Percentiles rank a stretch among this genome's conserved stretches.
Conservation (phyloP, 2,113 vertebrate genomes). For the Clarias gariepinus region DNA sequence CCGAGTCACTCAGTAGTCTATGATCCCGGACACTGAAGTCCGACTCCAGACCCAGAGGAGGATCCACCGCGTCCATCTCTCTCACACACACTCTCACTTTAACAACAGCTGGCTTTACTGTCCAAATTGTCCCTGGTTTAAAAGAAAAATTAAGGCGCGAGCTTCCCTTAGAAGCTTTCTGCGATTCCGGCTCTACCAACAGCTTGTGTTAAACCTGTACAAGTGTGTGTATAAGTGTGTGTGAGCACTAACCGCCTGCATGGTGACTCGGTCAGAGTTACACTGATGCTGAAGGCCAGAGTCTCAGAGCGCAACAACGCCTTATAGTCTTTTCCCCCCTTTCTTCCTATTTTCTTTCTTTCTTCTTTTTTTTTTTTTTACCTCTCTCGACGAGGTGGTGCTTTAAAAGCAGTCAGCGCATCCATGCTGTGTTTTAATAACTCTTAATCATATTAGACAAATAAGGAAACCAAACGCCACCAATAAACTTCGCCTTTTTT, state of each 20-base stretch:
- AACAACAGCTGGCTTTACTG: neutral
- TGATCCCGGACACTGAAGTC: slow-evolving; percentile 54
- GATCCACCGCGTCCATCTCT: slow-evolving; percentile 67
- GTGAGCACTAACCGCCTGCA: neutral
- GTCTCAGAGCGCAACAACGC: no score
- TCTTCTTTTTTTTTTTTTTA: neutral
- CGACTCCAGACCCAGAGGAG: slow-evolving; percentile 52
- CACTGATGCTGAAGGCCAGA: neutral
- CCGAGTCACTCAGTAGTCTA: slow-evolving; percentile 54
- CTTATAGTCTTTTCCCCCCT: neutral
- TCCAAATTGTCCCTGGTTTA: neutral
- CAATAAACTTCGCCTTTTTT: neutral
- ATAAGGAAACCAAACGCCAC: neutral
- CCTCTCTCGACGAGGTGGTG: neutral
- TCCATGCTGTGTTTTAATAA: neutral
- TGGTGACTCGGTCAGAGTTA: neutral
- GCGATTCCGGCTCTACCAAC: slow-evolving; percentile 16
- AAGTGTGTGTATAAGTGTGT: neutral
- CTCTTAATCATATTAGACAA: neutral
- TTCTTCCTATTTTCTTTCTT: no score
- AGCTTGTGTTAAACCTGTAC: slow-evolving; percentile 40
- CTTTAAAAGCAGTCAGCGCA: neutral
- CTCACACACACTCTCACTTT: neutral
- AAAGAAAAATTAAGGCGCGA: neutral
- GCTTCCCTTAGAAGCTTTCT: neutral